Evolutionary conservation across 2,888 invertebrate genomes (phyloP), one percentile per base, ranked within the genome.

Genomic region (Ischnus inquisitorius): DNA sequence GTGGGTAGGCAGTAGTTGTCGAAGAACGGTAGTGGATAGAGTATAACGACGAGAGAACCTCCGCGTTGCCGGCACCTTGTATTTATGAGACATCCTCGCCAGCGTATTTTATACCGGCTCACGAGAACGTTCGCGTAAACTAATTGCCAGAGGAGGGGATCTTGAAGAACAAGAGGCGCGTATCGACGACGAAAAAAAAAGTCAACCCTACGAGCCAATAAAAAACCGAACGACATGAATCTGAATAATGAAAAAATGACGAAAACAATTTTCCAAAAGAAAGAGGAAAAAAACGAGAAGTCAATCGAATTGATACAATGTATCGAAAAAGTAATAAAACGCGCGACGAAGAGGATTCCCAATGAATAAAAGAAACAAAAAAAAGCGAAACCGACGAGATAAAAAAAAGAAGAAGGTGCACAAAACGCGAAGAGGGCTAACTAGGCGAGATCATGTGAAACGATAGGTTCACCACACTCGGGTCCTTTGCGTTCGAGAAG

Each of bases 371-470:
- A 67, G 46, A 62, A 16, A 67, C n/a, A 39, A n/a, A n/a, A 39
- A 39, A 14, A 78, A n/a, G 12, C n/a, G 28, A 43, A 48, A n/a
- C n/a, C n/a, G n/a, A n/a, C n/a, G n/a, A 51, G 8, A 71, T 77
- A 79, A 46, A 46, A 74, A 67, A 82, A 84, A 79, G 84, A 81
- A 85, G 57, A 78, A 64, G 82, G 79, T 76, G 76, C 65, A 64
- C 83, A 81, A 84, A 84, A 81, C 74, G 81, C 81, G 65, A 81
- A 81, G 78, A 78, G 88, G 89, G 88, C 90, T 91, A 92, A 92
- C 91, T 92, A 92, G 92, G 90, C 91, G 91, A 92, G 92, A 92
- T 92, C 90, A 88, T 85, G 88, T 86, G 78, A 86, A 81, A 85
- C 91, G 92, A 92, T 92, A 92, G 88, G 88, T 89, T 88, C 76